Conservation (phyloP, 2,797 vertebrate species). For the Lepilemur septentrionalis region DNA sequence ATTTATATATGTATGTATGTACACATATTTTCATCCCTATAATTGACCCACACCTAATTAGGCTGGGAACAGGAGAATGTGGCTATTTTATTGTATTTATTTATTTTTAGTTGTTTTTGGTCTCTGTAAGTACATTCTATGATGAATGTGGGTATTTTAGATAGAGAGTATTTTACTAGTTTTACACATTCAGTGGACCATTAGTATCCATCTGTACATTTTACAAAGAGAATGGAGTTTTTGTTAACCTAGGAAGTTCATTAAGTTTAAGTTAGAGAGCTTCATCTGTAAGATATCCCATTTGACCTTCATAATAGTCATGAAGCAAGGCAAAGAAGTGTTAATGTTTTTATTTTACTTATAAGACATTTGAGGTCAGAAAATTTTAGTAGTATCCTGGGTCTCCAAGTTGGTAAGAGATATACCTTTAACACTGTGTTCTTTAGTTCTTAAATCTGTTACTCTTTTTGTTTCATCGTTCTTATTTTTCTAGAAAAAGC, state of each 20-base stretch:
- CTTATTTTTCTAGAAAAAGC: neutral
- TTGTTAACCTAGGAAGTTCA: conserved; percentile 7
- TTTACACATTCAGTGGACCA: neutral
- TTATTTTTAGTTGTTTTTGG: neutral
- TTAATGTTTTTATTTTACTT: conserved; percentile 40
- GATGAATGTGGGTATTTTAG: neutral
- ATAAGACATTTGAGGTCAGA: neutral
- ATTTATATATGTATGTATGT: neutral
- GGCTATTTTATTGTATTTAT: neutral
- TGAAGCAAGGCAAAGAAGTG: neutral
- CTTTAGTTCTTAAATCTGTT: conserved; percentile 14
- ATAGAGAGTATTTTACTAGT: neutral
- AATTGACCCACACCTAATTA: neutral
- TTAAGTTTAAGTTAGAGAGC: conserved; percentile 35
- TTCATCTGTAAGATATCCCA: neutral
- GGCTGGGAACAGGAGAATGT: neutral
- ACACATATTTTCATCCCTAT: neutral
- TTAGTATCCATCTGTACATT: neutral
- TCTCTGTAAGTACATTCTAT: neutral
- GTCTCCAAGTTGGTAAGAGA: neutral
- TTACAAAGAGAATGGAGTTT: conserved; percentile 32
- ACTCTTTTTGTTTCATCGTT: conserved; percentile 13
- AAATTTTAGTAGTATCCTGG: neutral
- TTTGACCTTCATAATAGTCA: neutral
- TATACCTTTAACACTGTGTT: neutral